phyloP scores from a whole-genome alignment of 1,140 invertebrate genomes.

The Pseudachorutes palmiensis region DNA sequence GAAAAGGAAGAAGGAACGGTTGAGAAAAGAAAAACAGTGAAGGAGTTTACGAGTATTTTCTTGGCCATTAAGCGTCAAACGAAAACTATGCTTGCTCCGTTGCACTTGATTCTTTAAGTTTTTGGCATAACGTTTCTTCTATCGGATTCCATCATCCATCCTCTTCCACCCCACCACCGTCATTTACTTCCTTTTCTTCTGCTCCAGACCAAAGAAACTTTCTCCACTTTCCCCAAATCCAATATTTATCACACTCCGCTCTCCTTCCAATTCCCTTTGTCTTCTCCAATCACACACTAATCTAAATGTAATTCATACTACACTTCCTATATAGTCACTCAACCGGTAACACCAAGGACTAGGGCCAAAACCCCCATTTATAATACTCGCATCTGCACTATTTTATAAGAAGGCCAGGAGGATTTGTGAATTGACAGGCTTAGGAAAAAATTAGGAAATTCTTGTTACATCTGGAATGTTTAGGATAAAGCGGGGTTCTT shows the following conservation, averaged over 20 bases:
- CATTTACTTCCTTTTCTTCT: not conserved
- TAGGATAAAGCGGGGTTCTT: no score
- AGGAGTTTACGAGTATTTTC: slow-evolving; percentile 36
- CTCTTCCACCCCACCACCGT: not conserved
- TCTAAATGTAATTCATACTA: not conserved
- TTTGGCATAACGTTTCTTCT: not conserved
- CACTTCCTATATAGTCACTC: not conserved
- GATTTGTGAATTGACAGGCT: no score
- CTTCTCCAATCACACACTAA: not conserved
- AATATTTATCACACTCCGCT: slow-evolving; percentile 1
- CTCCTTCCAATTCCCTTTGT: not conserved
- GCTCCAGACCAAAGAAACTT: not conserved
- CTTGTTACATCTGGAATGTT: no score
- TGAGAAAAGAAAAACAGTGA: slow-evolving; percentile 10
- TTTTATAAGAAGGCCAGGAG: no score
- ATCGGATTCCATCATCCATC: slow-evolving; percentile 8
- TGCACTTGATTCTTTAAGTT: slow-evolving; percentile 33
- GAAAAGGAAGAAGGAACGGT: slow-evolving; percentile 8
- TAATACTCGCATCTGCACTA: no score
- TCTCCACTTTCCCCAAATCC: slow-evolving; percentile 3
- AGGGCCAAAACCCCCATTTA: no score
- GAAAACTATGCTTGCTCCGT: slow-evolving; percentile 36
- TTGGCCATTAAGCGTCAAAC: slow-evolving; percentile 39
- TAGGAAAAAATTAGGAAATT: no score
- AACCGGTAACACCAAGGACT: no score